Conservation (phyloP, 1,140 invertebrate species). For the Drosophila teissieri region DNA sequence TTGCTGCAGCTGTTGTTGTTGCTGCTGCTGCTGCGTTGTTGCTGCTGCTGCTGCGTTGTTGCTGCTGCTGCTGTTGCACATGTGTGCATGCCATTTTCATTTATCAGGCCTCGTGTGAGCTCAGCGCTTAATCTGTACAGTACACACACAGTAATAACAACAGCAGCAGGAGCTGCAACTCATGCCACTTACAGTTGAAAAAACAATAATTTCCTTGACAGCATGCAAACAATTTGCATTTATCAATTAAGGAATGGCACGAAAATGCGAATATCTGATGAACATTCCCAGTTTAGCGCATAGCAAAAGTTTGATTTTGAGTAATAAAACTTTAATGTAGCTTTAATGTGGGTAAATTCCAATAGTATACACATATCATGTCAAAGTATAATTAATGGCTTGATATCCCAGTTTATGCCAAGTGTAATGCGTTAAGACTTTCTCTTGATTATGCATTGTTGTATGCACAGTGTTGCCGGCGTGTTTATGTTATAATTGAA, state of each 20-base stretch:
- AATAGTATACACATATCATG: too few relatives aligned
- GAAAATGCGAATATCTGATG: too few relatives aligned
- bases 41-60: constrained; percentile 9
- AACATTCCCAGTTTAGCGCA: too few relatives aligned
- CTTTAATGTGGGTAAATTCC: too few relatives aligned
- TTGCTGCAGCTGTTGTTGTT: constrained; percentile 18
- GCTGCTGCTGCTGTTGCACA: constrained; percentile 17
- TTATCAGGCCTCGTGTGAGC: constrained; percentile 64
- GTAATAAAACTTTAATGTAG: too few relatives aligned
- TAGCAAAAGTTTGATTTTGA: too few relatives aligned
- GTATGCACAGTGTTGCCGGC: constrained; percentile 13
- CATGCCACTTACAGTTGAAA: constrained; percentile 13
- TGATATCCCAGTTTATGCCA: background rate
- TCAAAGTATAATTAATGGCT: background rate
- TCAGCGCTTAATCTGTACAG: constrained; percentile 64
- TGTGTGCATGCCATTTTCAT: constrained; percentile 68
- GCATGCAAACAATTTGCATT: background rate
- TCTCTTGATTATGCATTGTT: constrained; percentile 10
- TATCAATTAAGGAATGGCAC: too few relatives aligned
- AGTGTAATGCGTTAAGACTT: constrained; percentile 2
- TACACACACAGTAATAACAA: constrained; percentile 41
- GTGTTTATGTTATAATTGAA: constrained; percentile 75
- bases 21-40: constrained; percentile 6
- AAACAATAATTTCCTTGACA: constrained; percentile 2
- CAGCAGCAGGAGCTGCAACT: constrained; percentile 12